Evolutionary conservation across 2,888 invertebrate species (phyloP), one percentile per base, ranked within the genome.

Genomic region (Koerneria pararmatus): DNA sequence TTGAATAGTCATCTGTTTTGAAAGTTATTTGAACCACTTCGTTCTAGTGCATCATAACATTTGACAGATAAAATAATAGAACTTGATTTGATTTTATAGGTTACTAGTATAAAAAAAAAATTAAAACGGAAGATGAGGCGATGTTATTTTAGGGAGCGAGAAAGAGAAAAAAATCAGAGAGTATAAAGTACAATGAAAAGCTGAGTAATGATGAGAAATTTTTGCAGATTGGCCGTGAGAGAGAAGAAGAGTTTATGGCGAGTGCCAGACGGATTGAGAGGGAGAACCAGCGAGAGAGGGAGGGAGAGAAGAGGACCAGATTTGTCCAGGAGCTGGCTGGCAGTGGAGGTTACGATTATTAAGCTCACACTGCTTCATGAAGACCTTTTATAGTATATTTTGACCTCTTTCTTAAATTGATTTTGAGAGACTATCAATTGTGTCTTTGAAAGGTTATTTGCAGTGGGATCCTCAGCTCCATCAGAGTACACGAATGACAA

Each of bases 161-260:
- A 31, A 58, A 32, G 24, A 15, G 54, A n/a, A n/a, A 54, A 54
- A 24, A 22, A 15, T 1, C 1, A 15, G 54, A n/a, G 15, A 22
- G n/a, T n/a, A n/a, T n/a, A n/a, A n/a, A n/a, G n/a, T n/a, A n/a
- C n/a, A n/a, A n/a, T n/a, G n/a, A n/a, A n/a, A n/a, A n/a, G n/a
- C n/a, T n/a, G n/a, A n/a, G n/a, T n/a, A n/a, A n/a, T n/a, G n/a
- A n/a, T n/a, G n/a, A n/a, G n/a, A n/a, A n/a, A n/a, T n/a, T 58
- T 8, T 54, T 46, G 5, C 61, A 57, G 57, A 54, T 84, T 3
- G 84, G 84, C 19, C 79, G 85, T 22, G 78, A 84, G 31, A 78
- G 83, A 6, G 76, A 83, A 54, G 74, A 84, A 2, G 80, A 83
- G 48, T 80, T 85, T 24, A 79, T 83, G 73, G 76, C 75, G 41